These are phyloP conservation scores for Eulemur coronatus DNA, from an alignment of 2,797 vertebrate species.

Conservation along the genomic window DNA sequence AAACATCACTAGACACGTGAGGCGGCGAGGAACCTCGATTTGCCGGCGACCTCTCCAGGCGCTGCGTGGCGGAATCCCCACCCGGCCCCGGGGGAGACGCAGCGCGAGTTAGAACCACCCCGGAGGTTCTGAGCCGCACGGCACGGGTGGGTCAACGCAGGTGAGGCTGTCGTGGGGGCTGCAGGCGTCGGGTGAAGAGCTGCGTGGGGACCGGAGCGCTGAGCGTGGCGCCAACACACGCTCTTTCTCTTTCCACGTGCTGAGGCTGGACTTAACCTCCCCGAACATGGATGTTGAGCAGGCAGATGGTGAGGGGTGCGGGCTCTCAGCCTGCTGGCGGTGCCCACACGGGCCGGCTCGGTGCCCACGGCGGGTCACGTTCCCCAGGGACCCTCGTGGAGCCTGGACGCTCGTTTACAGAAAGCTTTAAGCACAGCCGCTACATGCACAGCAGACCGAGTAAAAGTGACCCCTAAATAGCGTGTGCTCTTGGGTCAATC, in stretches of 20 bases:
- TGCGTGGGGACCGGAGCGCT: neutral
- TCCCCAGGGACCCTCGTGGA: neutral
- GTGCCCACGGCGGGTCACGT: neutral
- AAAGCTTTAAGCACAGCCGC: neutral
- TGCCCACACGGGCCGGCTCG: neutral
- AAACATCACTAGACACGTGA: neutral
- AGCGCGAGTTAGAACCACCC: neutral
- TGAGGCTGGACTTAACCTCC: neutral
- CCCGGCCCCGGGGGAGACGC: neutral
- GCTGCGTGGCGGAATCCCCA: neutral
- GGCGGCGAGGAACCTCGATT: neutral
- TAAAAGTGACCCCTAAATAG: neutral
- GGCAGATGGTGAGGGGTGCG: neutral
- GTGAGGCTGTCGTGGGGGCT: neutral
- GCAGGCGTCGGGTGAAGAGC: neutral
- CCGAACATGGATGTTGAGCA: neutral
- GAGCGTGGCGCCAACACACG: neutral
- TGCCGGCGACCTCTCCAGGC: neutral
- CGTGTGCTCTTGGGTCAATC: neutral
- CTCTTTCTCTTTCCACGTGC: neutral
- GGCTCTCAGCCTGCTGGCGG: neutral
- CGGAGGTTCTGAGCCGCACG: neutral
- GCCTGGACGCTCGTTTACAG: neutral
- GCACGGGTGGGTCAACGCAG: neutral
- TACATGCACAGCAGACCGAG: neutral